phyloP scores from a whole-genome alignment of 2,113 vertebrate genomes.

The Fulmarus glacialis region DNA sequence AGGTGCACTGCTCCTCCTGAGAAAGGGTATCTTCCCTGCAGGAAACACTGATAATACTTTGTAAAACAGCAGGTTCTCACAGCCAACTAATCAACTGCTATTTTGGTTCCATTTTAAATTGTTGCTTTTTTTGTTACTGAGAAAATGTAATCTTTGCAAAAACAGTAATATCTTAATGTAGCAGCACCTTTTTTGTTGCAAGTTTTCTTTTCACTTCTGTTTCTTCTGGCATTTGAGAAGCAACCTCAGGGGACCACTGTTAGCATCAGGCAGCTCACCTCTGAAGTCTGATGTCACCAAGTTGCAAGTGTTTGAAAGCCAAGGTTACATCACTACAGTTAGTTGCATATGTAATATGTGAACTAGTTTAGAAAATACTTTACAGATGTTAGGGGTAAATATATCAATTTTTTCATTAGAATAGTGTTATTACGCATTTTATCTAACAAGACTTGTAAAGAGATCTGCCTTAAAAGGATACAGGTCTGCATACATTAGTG shows the following conservation, averaged over 20 bases:
- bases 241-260: neutral
- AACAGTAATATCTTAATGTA: neutral
- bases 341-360: accelerated
- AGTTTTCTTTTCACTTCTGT: neutral
- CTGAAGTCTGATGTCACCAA: neutral
- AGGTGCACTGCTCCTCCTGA: neutral
- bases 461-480: neutral
- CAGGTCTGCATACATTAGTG: neutral
- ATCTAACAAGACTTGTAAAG: neutral
- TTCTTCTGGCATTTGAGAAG: neutral
- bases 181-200: neutral
- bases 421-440: neutral
- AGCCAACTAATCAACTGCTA: neutral
- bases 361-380: neutral
- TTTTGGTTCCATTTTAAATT: neutral
- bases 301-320: neutral
- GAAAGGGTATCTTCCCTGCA: neutral
- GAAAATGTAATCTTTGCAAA: neutral
- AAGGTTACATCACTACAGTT: neutral
- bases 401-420: neutral
- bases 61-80: neutral
- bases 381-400: neutral
- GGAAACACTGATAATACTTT: neutral
- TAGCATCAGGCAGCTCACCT: neutral
- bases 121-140: neutral